Evolutionary conservation across 2,888 invertebrate genomes (phyloP).

Genomic region (Teleiodes luculella): DNA sequence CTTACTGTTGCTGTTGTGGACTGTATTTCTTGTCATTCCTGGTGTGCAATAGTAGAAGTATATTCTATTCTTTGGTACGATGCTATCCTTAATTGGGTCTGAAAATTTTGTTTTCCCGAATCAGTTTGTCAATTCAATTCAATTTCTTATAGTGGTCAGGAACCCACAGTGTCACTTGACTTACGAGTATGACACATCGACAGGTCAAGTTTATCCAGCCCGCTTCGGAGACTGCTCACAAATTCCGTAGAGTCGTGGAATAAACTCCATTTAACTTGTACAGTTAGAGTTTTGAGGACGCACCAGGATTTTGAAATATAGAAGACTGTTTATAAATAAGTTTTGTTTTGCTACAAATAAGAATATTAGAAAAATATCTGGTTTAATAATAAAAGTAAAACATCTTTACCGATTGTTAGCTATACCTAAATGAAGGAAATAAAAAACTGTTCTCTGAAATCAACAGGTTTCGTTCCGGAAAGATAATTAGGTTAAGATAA

Average conservation of each 20-base stretch:
- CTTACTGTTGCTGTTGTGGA: too few species aligned
- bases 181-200: constrained; percentile 78
- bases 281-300: constrained; percentile 5
- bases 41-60: too few species aligned
- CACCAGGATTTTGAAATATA: constrained; percentile 1
- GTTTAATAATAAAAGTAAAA: too few species aligned
- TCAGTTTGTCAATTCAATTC: not conserved
- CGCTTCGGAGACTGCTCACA: constrained; percentile 49
- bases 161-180: constrained; percentile 66
- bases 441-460: too few species aligned
- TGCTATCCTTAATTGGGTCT: too few species aligned
- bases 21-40: too few species aligned
- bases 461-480: too few species aligned
- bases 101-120: too few species aligned
- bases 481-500: too few species aligned
- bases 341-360: not conserved
- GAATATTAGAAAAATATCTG: not conserved
- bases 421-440: too few species aligned
- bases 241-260: constrained; percentile 42
- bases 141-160: constrained; percentile 24
- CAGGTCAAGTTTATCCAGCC: constrained; percentile 71
- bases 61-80: too few species aligned
- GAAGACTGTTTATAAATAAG: not conserved
- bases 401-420: too few species aligned
- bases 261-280: constrained; percentile 18